Conservation (phyloP, 2,113 vertebrate genomes). For the Brevimyrus niger region DNA sequence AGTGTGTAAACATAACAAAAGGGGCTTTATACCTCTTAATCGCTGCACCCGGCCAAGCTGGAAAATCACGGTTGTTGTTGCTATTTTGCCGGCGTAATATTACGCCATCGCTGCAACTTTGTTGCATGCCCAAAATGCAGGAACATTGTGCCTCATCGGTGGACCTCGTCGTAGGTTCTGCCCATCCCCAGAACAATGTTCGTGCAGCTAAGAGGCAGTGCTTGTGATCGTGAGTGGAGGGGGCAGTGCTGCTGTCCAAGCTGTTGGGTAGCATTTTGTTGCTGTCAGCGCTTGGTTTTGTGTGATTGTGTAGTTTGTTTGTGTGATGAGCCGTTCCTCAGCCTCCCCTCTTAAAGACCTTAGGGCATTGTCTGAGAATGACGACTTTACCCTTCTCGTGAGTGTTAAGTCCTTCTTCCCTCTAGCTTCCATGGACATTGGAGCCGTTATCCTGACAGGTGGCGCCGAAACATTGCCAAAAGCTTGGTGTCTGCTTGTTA, state of each 20-base stretch:
- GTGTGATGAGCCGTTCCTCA: background rate
- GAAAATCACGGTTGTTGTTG: background rate
- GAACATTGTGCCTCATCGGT: background rate
- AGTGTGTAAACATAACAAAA: background rate
- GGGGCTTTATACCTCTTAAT: background rate
- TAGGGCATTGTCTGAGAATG: background rate
- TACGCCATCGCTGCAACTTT: background rate
- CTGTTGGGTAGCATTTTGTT: background rate
- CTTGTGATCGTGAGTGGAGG: background rate
- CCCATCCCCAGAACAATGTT: background rate
- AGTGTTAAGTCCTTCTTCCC: background rate
- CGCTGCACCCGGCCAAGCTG: background rate
- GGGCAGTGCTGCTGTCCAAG: background rate
- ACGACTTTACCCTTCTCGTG: background rate
- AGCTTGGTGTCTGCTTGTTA: background rate
- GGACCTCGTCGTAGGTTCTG: background rate
- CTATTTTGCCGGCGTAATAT: background rate
- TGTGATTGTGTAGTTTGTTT: slow-evolving; percentile 8
- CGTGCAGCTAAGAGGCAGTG: background rate
- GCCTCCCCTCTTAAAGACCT: background rate
- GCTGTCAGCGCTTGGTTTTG: background rate
- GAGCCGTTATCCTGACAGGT: background rate
- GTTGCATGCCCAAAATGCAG: background rate
- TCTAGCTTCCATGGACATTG: background rate
- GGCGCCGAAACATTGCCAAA: background rate